Evolutionary conservation across 2,113 vertebrate genomes (phyloP), one percentile per base, ranked within the genome.

Genomic region (Hipposideros armiger): DNA sequence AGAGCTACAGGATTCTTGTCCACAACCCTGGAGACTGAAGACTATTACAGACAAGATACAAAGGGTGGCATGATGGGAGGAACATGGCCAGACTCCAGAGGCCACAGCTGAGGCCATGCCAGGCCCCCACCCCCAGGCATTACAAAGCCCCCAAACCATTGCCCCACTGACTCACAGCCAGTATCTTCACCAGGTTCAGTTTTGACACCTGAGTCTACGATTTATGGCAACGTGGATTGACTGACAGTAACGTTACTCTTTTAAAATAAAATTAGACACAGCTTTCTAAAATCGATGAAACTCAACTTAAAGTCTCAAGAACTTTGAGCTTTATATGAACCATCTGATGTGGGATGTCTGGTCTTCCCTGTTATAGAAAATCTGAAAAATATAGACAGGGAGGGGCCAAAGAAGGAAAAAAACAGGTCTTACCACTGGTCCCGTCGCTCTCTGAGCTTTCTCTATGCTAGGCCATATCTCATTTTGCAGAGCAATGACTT

Each of bases 211-310:
- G 74, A 87, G n/a, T 30, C 60, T 80, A 60, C 47, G 83, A 56
- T 67, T 42, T 83, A 69, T 4, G 84, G 67, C 78, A 50, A 19
- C 15, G 0, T 22, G 42, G 32, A 67, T 32, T 28, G n/a, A 40
- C 30, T 74, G 69, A 66, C 28, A 19, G 3, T 36, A 50, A 73
- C 64, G 72, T 80, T 40, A n/a, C 26, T 85, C 47, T 67, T 52
- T 66, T 67, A 45, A 93, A 96, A n/a, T 56, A 62, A 92, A 90
- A 60, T 73, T 24, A 82, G 54, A 50, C 14, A 28, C 42, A 86
- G 36, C 74, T 83, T n/a, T 54, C 62, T 66, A 28, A 72, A 40
- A 17, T 28, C 50, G 72, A 3, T 81, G 85, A 66, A 69, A 95
- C 81, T 81, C 67, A 50, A 15, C 47, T 67, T 87, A 45, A 40